A percentile compares a stretch with the other conserved stretches of the same genome.
Conservation (phyloP, 2,113 vertebrate species). For the Poeciliopsis occidentalis region DNA sequence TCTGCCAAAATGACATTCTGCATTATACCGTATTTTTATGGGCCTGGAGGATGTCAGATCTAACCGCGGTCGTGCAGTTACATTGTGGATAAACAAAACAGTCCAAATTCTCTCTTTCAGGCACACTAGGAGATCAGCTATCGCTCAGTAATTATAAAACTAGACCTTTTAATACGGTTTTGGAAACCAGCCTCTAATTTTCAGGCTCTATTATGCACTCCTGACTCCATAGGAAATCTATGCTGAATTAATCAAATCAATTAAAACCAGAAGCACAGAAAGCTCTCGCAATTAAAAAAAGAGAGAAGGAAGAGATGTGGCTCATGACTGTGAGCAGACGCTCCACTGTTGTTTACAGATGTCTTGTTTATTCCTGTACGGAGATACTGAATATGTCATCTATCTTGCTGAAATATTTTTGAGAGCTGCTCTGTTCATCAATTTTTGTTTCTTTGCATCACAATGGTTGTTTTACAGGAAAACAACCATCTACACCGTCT, state of each 20-base stretch:
- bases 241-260: constrained; percentile 70
- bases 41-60: constrained; percentile 7
- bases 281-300: constrained; percentile 35
- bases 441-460: constrained; percentile 15
- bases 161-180: constrained; percentile 51
- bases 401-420: constrained; percentile 13
- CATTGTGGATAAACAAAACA: background rate
- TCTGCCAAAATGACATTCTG: constrained; percentile 3
- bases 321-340: constrained; percentile 32
- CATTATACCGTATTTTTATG: constrained; percentile 8
- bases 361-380: constrained; percentile 39
- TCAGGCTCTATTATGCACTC: constrained; percentile 58
- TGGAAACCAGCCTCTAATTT: constrained; percentile 58
- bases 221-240: constrained; percentile 65
- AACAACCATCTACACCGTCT: background rate
- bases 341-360: constrained; percentile 53
- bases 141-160: constrained; percentile 59
- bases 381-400: constrained; percentile 28
- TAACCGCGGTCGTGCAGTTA: background rate
- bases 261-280: constrained; percentile 54
- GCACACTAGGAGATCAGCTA: constrained; percentile 41
- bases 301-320: constrained; percentile 30
- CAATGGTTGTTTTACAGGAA: constrained; percentile 17
- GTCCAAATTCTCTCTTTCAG: constrained; percentile 22
- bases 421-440: constrained; percentile 2